phyloP scores from a whole-genome alignment of 2,113 vertebrate genomes.

The Sceloporus undulatus region DNA sequence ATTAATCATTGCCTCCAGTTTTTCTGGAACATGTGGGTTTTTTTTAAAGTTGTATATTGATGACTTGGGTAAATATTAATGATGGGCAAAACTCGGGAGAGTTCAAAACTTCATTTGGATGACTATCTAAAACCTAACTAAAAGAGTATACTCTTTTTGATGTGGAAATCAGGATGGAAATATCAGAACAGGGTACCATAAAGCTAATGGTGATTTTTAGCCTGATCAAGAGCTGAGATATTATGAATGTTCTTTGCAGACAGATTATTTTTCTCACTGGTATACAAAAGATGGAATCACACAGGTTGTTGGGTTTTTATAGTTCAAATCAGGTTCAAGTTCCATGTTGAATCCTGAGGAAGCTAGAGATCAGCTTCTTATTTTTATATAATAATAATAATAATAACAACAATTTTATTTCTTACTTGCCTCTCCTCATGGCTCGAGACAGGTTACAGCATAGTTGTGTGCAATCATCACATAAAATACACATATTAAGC shows the following conservation, averaged over 20 bases:
- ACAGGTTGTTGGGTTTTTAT: neutral
- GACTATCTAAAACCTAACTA: constrained; percentile 1
- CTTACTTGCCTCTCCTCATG: too few species aligned
- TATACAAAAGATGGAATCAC: neutral
- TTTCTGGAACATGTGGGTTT: neutral
- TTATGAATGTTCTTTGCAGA: neutral
- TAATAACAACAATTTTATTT: too few species aligned
- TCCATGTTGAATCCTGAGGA: neutral
- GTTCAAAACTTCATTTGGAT: neutral
- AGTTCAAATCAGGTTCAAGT: neutral
- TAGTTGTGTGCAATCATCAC: too few species aligned
- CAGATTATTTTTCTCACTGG: neutral
- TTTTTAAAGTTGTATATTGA: constrained; percentile 2
- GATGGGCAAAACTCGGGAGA: neutral
- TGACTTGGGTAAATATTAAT: neutral
- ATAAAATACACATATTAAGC: too few species aligned
- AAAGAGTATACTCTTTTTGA: constrained; percentile 1
- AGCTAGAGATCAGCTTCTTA: neutral
- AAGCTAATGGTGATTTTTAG: neutral
- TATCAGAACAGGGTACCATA: constrained; percentile 10
- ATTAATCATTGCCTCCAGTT: neutral
- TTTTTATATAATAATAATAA: too few species aligned
- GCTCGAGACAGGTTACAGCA: too few species aligned
- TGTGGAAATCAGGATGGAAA: constrained; percentile 9
- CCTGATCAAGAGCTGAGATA: constrained; percentile 1